phyloP scores from a whole-genome alignment of 2,797 vertebrate genomes.

The Otolemur crassicaudatus region DNA sequence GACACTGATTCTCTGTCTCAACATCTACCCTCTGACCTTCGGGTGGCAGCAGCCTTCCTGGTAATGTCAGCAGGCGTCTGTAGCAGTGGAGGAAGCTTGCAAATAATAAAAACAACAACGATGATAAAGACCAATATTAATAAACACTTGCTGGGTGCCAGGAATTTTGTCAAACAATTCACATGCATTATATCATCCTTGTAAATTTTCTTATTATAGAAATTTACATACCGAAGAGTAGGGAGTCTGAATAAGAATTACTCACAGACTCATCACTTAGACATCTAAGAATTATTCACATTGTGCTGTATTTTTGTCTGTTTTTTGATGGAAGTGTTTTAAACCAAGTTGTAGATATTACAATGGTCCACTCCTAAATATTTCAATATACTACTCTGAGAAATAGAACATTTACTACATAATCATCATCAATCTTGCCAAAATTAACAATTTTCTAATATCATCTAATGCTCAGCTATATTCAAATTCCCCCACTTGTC shows the following conservation, averaged over 20 bases:
- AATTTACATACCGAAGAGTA: background rate
- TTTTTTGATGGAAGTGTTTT: background rate
- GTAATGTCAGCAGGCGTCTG: background rate
- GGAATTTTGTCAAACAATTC: conserved; percentile 15
- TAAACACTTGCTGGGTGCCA: background rate
- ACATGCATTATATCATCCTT: background rate
- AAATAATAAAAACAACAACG: background rate
- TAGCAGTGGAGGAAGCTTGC: background rate
- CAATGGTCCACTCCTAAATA: background rate
- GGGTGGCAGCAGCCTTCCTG: background rate
- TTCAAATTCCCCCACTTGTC: background rate
- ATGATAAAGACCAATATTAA: background rate
- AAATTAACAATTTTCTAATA: background rate
- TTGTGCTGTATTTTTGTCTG: background rate
- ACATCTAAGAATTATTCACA: background rate
- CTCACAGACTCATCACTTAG: background rate
- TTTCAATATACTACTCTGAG: background rate
- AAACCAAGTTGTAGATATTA: background rate
- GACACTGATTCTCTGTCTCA: fast-evolving
- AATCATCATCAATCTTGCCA: background rate
- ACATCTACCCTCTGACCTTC: background rate
- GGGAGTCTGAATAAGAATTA: background rate
- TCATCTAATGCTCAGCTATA: background rate
- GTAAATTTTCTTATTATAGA: background rate
- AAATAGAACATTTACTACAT: background rate